A percentile compares a stretch with the other conserved stretches of the same genome.
Evolutionary conservation across 2,888 invertebrate genomes (phyloP).

Genomic region (Tanytarsus gracilentus): DNA sequence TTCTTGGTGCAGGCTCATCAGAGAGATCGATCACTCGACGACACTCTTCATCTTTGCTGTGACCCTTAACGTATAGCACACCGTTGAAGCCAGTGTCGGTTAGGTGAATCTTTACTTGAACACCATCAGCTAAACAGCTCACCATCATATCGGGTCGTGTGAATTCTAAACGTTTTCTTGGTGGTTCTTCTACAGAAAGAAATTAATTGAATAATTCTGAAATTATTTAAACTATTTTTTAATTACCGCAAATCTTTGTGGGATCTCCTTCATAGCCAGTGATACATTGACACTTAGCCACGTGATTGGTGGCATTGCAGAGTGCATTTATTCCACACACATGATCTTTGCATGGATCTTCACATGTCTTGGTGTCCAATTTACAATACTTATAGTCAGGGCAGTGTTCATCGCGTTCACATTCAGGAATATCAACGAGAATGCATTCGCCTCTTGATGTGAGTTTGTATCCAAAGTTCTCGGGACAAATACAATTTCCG

Average conservation of each 20-base stretch:
- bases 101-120: conserved; percentile 71
- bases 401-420: conserved; percentile 64
- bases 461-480: conserved; percentile 56
- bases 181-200: conserved; percentile 38
- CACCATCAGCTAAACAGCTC: conserved; percentile 83
- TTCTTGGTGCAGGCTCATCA: conserved; percentile 54
- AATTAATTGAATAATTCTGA: background rate
- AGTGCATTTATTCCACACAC: conserved; percentile 66
- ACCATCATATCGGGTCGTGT: conserved; percentile 78
- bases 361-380: conserved; percentile 57
- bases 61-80: conserved; percentile 86
- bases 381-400: conserved; percentile 69
- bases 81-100: conserved; percentile 74
- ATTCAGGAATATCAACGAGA: conserved; percentile 47
- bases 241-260: conserved; percentile 61
- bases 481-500: conserved; percentile 66
- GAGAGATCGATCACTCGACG: conserved; percentile 70
- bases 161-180: conserved; percentile 64
- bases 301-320: conserved; percentile 69
- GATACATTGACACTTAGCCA: conserved; percentile 67
- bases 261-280: conserved; percentile 69
- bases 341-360: conserved; percentile 67
- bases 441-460: conserved; percentile 54
- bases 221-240: conserved; percentile 29
- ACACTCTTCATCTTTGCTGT: conserved; percentile 87